Evolutionary conservation across 2,888 invertebrate species (phyloP).

Genomic region (Allolobophora icterica): DNA sequence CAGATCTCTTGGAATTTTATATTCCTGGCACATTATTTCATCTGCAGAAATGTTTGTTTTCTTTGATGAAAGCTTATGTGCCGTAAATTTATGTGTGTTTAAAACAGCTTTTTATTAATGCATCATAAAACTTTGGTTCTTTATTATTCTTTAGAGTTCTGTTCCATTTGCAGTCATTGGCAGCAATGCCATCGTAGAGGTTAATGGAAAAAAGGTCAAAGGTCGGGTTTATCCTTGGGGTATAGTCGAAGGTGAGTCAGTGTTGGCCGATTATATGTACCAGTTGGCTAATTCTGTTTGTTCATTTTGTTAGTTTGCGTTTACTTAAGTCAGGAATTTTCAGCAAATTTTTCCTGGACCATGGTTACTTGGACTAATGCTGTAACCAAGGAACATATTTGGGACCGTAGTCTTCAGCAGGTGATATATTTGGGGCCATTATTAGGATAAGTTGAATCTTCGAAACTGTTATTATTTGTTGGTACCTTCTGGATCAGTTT

Average conservation of each 20-base stretch:
- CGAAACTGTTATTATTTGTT: too few relatives aligned
- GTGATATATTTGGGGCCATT: not conserved
- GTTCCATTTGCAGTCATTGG: conserved; percentile 86
- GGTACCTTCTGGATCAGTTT: too few relatives aligned
- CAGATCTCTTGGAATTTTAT: not conserved
- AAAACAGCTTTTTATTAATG: not conserved
- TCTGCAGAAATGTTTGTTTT: not conserved
- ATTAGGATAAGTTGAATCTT: too few relatives aligned
- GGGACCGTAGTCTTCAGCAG: not conserved
- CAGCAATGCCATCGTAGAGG: conserved; percentile 64
- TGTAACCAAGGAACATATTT: not conserved
- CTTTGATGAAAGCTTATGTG: not conserved
- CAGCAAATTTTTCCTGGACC: not conserved
- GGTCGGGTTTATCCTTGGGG: conserved; percentile 97
- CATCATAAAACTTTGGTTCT: not conserved
- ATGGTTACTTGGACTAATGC: not conserved
- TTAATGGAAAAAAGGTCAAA: conserved; percentile 80
- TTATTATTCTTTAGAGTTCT: conserved; percentile 68
- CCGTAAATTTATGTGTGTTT: not conserved
- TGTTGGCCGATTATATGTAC: conserved; percentile 59
- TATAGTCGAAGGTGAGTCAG: conserved; percentile 96
- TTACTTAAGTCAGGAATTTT: not conserved
- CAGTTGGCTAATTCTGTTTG: not conserved
- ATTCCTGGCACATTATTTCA: not conserved
- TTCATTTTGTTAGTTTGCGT: not conserved